Percentiles rank a stretch among this genome's conserved stretches.
These are phyloP conservation scores for Ataeniobius toweri DNA, from an alignment of 2,797 vertebrate genomes.

Conservation along the genomic window DNA sequence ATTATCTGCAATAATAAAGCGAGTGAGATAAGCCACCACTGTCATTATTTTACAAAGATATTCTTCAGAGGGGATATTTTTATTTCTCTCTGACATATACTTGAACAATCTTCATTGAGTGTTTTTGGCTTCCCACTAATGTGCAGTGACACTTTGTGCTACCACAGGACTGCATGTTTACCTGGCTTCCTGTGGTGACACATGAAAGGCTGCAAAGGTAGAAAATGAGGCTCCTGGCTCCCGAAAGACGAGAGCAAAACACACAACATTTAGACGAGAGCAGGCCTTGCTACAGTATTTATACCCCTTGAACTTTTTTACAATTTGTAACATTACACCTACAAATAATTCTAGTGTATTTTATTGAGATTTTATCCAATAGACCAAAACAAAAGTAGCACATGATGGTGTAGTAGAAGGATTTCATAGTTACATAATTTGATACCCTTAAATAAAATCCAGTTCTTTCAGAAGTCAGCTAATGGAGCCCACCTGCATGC, in stretches of 20 bases:
- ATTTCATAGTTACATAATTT: background rate
- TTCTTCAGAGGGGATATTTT: conserved; percentile 26
- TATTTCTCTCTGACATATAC: conserved; percentile 11
- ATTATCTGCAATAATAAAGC: conserved; percentile 31
- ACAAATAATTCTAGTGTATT: too few species aligned
- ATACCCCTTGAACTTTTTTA: too few species aligned
- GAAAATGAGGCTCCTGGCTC: conserved; percentile 15
- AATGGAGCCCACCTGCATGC: background rate
- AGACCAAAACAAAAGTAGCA: background rate
- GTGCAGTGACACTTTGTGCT: conserved; percentile 12
- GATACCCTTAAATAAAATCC: background rate
- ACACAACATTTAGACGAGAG: conserved; percentile 4
- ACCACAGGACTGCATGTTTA: conserved; percentile 15
- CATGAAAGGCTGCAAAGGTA: conserved; percentile 17
- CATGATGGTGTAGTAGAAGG: background rate
- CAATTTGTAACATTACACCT: background rate
- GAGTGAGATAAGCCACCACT: conserved; percentile 18
- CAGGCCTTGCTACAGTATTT: background rate
- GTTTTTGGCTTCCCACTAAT: conserved; percentile 21
- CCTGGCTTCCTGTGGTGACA: conserved; percentile 14
- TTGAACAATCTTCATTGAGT: conserved; percentile 5
- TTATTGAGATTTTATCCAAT: background rate
- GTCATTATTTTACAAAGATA: conserved; percentile 38
- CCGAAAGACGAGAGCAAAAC: background rate
- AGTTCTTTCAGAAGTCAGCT: background rate